phyloP scores from a whole-genome alignment of 2,888 invertebrate species.

The Elmis aenea region DNA sequence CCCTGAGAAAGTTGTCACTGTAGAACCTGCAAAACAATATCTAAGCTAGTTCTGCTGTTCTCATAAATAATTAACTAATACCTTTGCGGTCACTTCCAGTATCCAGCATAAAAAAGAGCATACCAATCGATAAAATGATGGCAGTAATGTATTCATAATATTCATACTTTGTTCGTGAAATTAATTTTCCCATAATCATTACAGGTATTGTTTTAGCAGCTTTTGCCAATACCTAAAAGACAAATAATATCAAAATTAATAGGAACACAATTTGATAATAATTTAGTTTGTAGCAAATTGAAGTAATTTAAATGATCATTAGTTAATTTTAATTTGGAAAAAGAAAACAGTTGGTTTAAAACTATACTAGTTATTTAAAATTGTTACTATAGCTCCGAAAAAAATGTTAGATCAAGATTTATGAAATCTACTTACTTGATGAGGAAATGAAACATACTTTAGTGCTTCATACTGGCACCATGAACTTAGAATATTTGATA shows the following conservation, averaged over 20 bases:
- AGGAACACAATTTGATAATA: no score
- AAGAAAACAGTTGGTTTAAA: no score
- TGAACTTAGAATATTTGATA: slow-evolving; percentile 96
- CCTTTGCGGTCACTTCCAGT: slow-evolving; percentile 58
- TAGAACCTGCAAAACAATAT: slow-evolving; percentile 48
- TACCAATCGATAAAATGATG: slow-evolving; percentile 82
- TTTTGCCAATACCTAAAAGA: slow-evolving; percentile 75
- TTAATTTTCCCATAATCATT: slow-evolving; percentile 95
- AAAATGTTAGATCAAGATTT: no score
- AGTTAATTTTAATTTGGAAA: no score
- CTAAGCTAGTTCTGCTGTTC: not conserved
- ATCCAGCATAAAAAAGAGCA: slow-evolving; percentile 87
- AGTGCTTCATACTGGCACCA: slow-evolving; percentile 99
- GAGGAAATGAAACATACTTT: slow-evolving; percentile 96
- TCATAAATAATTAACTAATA: not conserved
- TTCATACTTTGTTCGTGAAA: slow-evolving; percentile 82
- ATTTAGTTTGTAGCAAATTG: no score
- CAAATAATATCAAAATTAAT: slow-evolving; percentile 1
- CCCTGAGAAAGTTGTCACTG: slow-evolving; percentile 77
- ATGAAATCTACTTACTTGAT: slow-evolving; percentile 62
- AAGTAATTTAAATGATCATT: not conserved
- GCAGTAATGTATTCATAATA: slow-evolving; percentile 91
- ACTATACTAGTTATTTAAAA: no score
- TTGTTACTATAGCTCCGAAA: no score
- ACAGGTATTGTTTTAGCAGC: slow-evolving; percentile 98